Evolutionary conservation across 2,113 vertebrate genomes (phyloP).

Genomic region (Dolichotis patagonum): DNA sequence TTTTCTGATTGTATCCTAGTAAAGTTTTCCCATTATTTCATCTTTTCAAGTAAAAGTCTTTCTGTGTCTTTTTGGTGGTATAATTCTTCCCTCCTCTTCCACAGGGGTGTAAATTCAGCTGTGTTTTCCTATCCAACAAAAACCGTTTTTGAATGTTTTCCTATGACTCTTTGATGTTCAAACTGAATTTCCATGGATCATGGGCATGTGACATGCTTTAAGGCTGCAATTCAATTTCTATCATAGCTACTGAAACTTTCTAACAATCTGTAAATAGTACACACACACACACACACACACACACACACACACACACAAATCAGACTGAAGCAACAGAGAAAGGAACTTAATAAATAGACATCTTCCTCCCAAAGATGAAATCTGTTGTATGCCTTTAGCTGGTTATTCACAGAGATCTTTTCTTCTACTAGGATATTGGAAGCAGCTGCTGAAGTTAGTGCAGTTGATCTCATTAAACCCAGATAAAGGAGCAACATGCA

Average conservation of each 20-base stretch:
- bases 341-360: not conserved
- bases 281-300: not conserved
- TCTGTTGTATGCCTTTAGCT: constrained; percentile 3
- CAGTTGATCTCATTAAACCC: not conserved
- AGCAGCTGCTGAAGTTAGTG: constrained; percentile 10
- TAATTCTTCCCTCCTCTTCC: not conserved
- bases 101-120: not conserved
- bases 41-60: not conserved
- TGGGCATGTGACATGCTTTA: not conserved
- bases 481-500: not conserved
- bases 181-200: not conserved
- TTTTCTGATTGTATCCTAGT: not conserved
- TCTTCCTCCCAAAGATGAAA: constrained; percentile 21
- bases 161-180: constrained; percentile 13
- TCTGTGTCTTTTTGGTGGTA: not conserved
- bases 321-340: not conserved
- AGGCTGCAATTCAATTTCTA: constrained; percentile 7
- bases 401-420: constrained; percentile 37
- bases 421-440: not conserved
- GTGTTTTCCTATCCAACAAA: constrained; percentile 8
- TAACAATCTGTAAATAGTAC: constrained; percentile 19
- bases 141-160: not conserved
- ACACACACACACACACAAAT: not conserved
- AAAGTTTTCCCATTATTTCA: not conserved
- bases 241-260: not conserved